phyloP scores from a whole-genome alignment of 2,888 invertebrate genomes.

The Volucella zonaria region DNA sequence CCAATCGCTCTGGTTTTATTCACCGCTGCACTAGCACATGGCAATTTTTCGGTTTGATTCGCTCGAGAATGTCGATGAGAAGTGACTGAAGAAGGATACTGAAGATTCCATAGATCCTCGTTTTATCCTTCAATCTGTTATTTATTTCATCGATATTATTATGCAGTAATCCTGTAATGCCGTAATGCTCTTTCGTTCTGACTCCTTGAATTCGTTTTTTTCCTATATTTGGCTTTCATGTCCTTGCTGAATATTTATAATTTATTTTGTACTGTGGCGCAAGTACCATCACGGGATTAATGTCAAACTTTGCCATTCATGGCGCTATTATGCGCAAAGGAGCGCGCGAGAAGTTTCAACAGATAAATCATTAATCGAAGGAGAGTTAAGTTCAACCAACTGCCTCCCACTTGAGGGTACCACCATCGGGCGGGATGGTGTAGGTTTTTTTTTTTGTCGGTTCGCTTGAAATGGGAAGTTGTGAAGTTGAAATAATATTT shows the following conservation, averaged over 20 bases:
- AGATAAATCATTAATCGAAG: slow-evolving; percentile 53
- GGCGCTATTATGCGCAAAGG: slow-evolving; percentile 34
- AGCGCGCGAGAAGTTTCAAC: slow-evolving; percentile 24
- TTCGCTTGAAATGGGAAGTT: too few species aligned
- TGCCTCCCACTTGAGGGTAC: too few species aligned
- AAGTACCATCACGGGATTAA: slow-evolving; percentile 62
- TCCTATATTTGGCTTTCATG: slow-evolving; percentile 1
- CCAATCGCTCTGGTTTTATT: slow-evolving; percentile 48
- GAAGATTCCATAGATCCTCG: slow-evolving; percentile 2
- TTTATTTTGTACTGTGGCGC: slow-evolving; percentile 47
- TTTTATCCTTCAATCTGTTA: slow-evolving; percentile 48
- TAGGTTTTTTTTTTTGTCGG: too few species aligned
- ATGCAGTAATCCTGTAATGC: slow-evolving; percentile 67
- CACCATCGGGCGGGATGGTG: too few species aligned
- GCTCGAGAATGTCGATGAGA: background rate
- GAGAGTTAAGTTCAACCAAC: background rate
- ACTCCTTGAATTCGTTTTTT: too few species aligned
- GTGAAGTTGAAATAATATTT: too few species aligned
- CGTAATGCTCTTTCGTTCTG: slow-evolving; percentile 33
- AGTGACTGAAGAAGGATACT: background rate
- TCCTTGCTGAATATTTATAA: slow-evolving; percentile 58
- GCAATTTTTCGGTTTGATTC: background rate
- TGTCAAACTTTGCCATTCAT: slow-evolving; percentile 44
- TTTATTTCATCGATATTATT: slow-evolving; percentile 64
- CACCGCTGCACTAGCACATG: slow-evolving; percentile 17